Base-by-base conservation (phyloP, 2,888 invertebrate species). In the Mythimna ferrago region DNA sequence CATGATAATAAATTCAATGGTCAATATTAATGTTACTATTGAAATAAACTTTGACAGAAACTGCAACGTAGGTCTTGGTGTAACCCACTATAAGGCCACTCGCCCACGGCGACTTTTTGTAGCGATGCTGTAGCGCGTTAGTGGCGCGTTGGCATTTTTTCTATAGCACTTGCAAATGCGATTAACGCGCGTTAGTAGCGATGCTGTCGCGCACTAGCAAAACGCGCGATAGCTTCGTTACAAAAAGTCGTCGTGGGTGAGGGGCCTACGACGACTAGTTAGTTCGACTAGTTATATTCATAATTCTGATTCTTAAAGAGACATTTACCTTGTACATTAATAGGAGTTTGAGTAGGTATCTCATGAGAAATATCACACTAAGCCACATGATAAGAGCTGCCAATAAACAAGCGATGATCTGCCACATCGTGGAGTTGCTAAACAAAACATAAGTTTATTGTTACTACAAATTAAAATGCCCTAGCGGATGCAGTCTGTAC, bases 381-480 rank as follows among this genome's bases (percentile, higher is more conserved):
- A 99, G 96, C 99, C 99, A 99, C 89, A 98, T 96, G 32, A 97
- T 93, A n/a, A 98, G 95, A 32, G 98, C 98, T 73, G 98, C 97
- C 82, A 98, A 89, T 77, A 97, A 97, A 89, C 98, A 98, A 65
- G 98, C 98, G 53, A 97, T 93, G 77, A 98, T 91, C 92, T 98
- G 98, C 97, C 98, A 98, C 89, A 97, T 94, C 64, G 97, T 93
- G 53, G 97, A 97, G 68, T 97, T 96, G 83, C 98, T 98, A 91
- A 81, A 88, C 83, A 78, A 79, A 83, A 81, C 72, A 68, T 62
- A 76, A 76, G 48, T 51, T 61, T 53, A 48, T 16, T 68, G 70
- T 78, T 78, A 82, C 44, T 53, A 67, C 19, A 65, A 61, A 67
- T 53, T 6, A 53, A n/a, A 53, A 53, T 53, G 51, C n/a, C 7